These are phyloP conservation scores for Dasyurus viverrinus DNA, from an alignment of 2,113 vertebrate species.

Conservation along the genomic window DNA sequence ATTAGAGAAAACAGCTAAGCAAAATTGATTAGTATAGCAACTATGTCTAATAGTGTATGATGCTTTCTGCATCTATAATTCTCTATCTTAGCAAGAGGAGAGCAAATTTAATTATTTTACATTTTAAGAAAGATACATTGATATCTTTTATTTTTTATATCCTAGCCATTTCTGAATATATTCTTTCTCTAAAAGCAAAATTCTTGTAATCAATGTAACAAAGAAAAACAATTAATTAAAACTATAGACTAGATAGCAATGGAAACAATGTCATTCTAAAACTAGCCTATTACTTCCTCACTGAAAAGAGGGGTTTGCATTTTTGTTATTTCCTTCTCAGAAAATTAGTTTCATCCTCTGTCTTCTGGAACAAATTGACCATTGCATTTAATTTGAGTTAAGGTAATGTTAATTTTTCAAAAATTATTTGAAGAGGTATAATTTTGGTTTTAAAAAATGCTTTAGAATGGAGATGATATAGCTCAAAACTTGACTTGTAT, in stretches of 20 bases:
- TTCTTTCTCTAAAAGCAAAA: neutral
- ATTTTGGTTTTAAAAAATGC: slow-evolving; percentile 54
- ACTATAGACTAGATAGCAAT: neutral
- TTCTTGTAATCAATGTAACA: neutral
- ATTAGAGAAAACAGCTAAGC: neutral
- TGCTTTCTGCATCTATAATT: neutral
- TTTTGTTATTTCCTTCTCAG: neutral
- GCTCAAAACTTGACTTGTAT: slow-evolving; percentile 58
- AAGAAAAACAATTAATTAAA: neutral
- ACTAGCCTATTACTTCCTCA: neutral
- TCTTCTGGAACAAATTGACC: neutral
- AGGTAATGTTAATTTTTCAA: neutral
- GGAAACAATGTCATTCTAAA: neutral
- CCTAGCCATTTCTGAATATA: neutral
- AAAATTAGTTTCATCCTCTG: neutral
- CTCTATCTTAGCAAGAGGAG: neutral
- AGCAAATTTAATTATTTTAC: neutral
- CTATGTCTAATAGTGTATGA: neutral
- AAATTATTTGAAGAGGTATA: slow-evolving; percentile 18
- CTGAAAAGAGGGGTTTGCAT: neutral
- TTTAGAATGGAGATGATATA: slow-evolving; percentile 39
- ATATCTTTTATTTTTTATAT: neutral
- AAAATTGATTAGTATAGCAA: neutral
- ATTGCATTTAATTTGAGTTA: neutral
- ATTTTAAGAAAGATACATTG: neutral